Evolutionary conservation across 2,888 invertebrate species (phyloP), one percentile per base, ranked within the genome.

Genomic region (Euclidia mi): DNA sequence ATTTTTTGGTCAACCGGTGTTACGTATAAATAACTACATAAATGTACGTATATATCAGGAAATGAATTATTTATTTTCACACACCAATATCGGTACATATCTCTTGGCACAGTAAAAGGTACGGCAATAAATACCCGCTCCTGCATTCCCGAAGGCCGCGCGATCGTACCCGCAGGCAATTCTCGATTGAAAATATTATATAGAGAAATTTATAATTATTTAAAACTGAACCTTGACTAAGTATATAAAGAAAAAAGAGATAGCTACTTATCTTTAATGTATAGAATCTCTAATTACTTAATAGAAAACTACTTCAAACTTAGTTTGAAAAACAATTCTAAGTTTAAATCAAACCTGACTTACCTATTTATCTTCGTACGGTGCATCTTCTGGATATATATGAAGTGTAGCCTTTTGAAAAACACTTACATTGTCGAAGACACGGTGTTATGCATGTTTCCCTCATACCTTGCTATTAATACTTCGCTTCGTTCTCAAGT

Each of bases 151-250:
- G 53, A 35, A 53, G 53, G 53, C 50, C 15, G 41, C 34, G 37
- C 57, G 47, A 62, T 49, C 56, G 48, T 37, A 50, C 38, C 64
- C 68, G 48, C 9, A 44, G 48, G 44, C 48, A 25, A 48, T 28
- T 15, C 32, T 31, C 57, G 50, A 68, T 63, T 55, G 55, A 66
- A 65, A 63, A 51, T 48, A 67, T 68, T 66, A 55, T 55, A 57
- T 40, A 48, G 48, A 43, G 28, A 42, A 41, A 64, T 48, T 58
- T 56, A 47, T 68, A 64, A 68, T 57, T 55, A 18, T 34, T 29
- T 42, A 40, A 18, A 9, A 15, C 3, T n/a, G 18, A 34, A 34
- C 6, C 7, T 12, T 4, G 18, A 0, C 9, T 15, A 35, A 6
- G 17, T 37, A 18, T 37, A 35, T 35, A 35, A 25, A 25, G n/a